These are phyloP conservation scores for Drosophila dunni DNA, from an alignment of 1,140 invertebrate genomes.

Conservation along the genomic window DNA sequence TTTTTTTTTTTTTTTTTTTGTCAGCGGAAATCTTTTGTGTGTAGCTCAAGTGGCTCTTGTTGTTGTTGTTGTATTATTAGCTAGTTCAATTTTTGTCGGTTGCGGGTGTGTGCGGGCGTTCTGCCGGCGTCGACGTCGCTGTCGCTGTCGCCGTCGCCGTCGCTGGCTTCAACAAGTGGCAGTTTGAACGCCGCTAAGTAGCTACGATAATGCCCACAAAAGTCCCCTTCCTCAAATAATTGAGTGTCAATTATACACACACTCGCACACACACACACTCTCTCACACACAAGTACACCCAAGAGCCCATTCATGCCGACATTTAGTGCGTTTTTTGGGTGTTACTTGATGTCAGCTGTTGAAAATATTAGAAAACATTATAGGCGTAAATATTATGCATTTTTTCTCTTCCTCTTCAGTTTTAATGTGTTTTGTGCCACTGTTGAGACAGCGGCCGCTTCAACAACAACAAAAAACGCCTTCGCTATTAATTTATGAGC, in stretches of 20 bases:
- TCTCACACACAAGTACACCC: slow-evolving; percentile 5
- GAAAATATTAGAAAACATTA: slow-evolving; percentile 81
- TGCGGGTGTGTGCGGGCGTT: slow-evolving; percentile 61
- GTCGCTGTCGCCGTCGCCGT: background rate
- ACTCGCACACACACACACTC: slow-evolving; percentile 8
- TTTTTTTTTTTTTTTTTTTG: slow-evolving; percentile 49
- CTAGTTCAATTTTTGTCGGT: slow-evolving; percentile 66
- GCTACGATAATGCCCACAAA: slow-evolving; percentile 71
- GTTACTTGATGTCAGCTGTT: slow-evolving; percentile 76
- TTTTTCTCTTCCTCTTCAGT: slow-evolving; percentile 46
- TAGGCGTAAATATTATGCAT: slow-evolving; percentile 82
- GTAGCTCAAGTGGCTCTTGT: slow-evolving; percentile 61
- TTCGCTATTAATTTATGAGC: slow-evolving; percentile 76
- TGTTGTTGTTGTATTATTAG: slow-evolving; percentile 75
- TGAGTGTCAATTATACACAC: slow-evolving; percentile 77
- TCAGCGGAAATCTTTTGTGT: slow-evolving; percentile 79
- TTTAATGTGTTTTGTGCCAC: slow-evolving; percentile 60
- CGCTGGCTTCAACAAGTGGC: slow-evolving; percentile 63
- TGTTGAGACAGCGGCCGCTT: slow-evolving; percentile 21
- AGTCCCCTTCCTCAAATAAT: slow-evolving; percentile 59
- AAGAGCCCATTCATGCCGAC: background rate
- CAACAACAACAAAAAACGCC: slow-evolving; percentile 42
- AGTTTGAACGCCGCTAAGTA: slow-evolving; percentile 78
- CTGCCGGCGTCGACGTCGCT: background rate
- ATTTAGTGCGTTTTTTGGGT: slow-evolving; percentile 45